Conservation (phyloP, 2,888 invertebrate species). For the Zaprionus obscuricornis region DNA sequence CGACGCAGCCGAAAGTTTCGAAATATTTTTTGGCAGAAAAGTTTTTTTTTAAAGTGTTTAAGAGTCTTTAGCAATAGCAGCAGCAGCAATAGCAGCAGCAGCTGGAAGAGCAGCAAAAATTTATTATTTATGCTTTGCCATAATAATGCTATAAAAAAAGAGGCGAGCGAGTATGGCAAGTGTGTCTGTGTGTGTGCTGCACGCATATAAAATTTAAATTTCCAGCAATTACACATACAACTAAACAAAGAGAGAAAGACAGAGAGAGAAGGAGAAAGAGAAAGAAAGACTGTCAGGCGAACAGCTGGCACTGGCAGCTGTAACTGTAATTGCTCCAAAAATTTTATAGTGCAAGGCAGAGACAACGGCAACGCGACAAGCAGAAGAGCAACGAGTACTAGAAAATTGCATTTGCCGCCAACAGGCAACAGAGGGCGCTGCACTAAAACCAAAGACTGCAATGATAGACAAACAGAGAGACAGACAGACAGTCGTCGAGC, state of each 20-base stretch:
- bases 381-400: slow-evolving; percentile 47
- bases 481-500: no score
- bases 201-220: slow-evolving; percentile 71
- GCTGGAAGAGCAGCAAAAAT: slow-evolving; percentile 32
- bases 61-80: slow-evolving; percentile 15
- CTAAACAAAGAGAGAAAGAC: slow-evolving; percentile 20
- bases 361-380: slow-evolving; percentile 17
- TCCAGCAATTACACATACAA: slow-evolving; percentile 56
- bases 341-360: slow-evolving; percentile 61
- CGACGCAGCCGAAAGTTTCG: slow-evolving; percentile 55
- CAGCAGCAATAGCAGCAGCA: slow-evolving; percentile 12
- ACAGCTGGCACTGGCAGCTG: slow-evolving; percentile 22
- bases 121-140: slow-evolving; percentile 64
- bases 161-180: slow-evolving; percentile 56
- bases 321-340: slow-evolving; percentile 69
- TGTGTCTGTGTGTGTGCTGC: slow-evolving; percentile 66
- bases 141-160: slow-evolving; percentile 50
- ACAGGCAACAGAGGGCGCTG: slow-evolving; percentile 62
- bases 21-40: slow-evolving; percentile 22
- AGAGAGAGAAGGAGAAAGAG: slow-evolving; percentile 21
- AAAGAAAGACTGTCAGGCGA: slow-evolving; percentile 3
- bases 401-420: slow-evolving; percentile 72
- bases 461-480: slow-evolving; percentile 39
- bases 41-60: slow-evolving; percentile 18
- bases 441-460: slow-evolving; percentile 53